Evolutionary conservation across 2,797 vertebrate genomes (phyloP).

Genomic region (Fistularia commersonii): DNA sequence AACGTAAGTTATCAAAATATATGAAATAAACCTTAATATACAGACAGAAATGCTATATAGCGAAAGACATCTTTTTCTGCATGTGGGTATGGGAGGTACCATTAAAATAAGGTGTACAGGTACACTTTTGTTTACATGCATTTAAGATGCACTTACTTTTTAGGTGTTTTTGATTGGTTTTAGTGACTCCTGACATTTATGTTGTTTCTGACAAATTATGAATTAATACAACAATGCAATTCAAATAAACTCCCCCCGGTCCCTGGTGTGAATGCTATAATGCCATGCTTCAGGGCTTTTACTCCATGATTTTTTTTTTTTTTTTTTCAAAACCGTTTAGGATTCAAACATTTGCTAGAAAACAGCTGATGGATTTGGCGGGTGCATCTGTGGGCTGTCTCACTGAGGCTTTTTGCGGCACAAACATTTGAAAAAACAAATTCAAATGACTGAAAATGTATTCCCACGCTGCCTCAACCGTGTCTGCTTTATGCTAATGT

Average conservation of each 20-base stretch:
- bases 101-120: too few species aligned
- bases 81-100: too few species aligned
- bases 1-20: neutral
- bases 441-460: conserved; percentile 41
- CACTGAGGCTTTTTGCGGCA: neutral
- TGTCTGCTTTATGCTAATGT: conserved; percentile 38
- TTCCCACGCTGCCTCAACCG: conserved; percentile 19
- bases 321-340: neutral
- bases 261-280: neutral
- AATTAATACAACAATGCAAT: too few species aligned
- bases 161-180: too few species aligned
- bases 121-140: too few species aligned
- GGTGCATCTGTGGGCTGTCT: neutral
- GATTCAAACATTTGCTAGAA: conserved; percentile 9
- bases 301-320: too few species aligned
- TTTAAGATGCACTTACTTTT: neutral
- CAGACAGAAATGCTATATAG: too few species aligned
- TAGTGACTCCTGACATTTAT: too few species aligned
- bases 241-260: too few species aligned
- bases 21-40: neutral
- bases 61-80: too few species aligned
- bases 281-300: too few species aligned
- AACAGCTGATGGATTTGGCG: neutral
- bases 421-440: too few species aligned
- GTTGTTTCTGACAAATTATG: neutral